Percentiles rank a stretch among this genome's conserved stretches.
Conservation (phyloP, 23 tunicate species). For the Corella eumyota region DNA sequence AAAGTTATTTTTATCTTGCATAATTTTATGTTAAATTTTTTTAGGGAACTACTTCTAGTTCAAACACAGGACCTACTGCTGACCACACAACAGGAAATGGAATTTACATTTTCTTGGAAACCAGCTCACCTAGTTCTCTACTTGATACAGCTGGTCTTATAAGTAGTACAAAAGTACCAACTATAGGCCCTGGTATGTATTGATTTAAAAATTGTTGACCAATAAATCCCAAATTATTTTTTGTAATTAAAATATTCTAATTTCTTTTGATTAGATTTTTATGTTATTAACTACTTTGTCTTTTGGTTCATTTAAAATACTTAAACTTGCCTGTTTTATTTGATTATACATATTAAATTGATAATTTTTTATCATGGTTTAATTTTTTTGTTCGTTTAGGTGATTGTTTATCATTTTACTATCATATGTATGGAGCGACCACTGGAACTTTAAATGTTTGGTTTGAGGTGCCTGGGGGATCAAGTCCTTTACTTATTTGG, state of each 20-base stretch:
- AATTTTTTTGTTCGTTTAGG: too few species aligned
- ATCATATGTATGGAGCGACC: slow-evolving; percentile 54
- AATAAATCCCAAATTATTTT: too few species aligned
- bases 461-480: neutral
- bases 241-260: too few species aligned
- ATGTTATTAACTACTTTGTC: too few species aligned
- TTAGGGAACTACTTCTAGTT: slow-evolving; percentile 38
- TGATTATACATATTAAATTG: too few species aligned
- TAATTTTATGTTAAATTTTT: too few species aligned
- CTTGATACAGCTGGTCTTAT: slow-evolving; percentile 23
- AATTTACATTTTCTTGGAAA: slow-evolving; percentile 31
- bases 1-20: too few species aligned
- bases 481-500: slow-evolving; percentile 10
- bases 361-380: too few species aligned
- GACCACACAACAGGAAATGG: slow-evolving; percentile 34
- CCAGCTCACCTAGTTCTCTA: neutral
- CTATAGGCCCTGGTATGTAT: slow-evolving; percentile 11
- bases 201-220: neutral
- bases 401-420: slow-evolving; percentile 50
- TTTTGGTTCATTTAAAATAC: too few species aligned
- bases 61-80: slow-evolving; percentile 40
- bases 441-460: slow-evolving; percentile 31
- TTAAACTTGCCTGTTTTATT: too few species aligned
- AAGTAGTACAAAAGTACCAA: slow-evolving; percentile 22
- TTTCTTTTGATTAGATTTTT: too few species aligned